A percentile compares a stretch with the other conserved stretches of the same genome.
These are phyloP conservation scores for Apotomis turbidana DNA, from an alignment of 2,888 invertebrate genomes.

Conservation along the genomic window DNA sequence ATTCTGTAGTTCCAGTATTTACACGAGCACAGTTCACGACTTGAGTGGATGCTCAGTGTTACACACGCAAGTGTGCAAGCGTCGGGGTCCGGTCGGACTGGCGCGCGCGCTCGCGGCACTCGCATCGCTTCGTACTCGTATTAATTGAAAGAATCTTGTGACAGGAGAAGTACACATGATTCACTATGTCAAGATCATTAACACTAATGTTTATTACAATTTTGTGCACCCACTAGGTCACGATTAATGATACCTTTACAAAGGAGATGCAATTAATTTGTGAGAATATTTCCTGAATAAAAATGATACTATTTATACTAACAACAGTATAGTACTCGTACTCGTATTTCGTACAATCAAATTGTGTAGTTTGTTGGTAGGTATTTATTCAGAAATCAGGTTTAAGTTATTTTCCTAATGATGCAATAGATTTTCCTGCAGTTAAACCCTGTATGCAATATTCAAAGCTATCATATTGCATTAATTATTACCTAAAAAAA, in stretches of 20 bases:
- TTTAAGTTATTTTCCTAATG: no score
- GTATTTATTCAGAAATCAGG: no score
- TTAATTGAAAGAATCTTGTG: slow-evolving; percentile 71
- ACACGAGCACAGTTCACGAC: slow-evolving; percentile 58
- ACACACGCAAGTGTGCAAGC: slow-evolving; percentile 51
- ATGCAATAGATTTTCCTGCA: no score
- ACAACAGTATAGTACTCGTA: no score
- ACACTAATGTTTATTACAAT: slow-evolving; percentile 51
- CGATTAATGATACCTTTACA: not conserved
- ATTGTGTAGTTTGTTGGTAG: no score
- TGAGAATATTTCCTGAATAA: no score
- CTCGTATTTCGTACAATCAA: no score
- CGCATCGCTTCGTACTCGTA: slow-evolving; percentile 51
- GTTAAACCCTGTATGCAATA: no score
- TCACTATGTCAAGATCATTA: slow-evolving; percentile 60
- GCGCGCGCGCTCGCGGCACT: slow-evolving; percentile 55
- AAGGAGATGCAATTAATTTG: not conserved
- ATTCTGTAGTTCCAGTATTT: slow-evolving; percentile 59
- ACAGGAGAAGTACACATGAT: slow-evolving; percentile 42
- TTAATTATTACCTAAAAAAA: no score
- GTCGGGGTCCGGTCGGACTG: slow-evolving; percentile 63
- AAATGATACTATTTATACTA: no score
- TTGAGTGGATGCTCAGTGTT: slow-evolving; percentile 12
- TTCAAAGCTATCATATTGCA: no score
- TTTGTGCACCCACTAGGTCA: slow-evolving; percentile 39